These are phyloP conservation scores for Malachius bipustulatus DNA, from an alignment of 2,888 invertebrate species.

Conservation along the genomic window DNA sequence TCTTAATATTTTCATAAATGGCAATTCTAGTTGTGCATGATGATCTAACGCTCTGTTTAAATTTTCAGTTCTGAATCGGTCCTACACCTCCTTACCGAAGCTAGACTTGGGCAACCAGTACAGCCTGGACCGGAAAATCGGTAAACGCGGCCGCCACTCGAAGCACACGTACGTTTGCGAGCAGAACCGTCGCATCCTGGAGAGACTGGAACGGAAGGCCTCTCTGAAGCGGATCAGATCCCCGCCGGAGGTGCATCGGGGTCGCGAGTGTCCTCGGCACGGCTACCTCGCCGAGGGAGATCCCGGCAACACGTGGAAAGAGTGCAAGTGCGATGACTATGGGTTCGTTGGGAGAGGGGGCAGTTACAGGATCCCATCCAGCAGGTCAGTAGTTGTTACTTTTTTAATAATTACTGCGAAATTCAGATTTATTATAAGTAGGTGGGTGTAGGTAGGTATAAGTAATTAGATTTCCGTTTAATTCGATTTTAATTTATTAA, in stretches of 20 bases:
- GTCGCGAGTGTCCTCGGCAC: constrained; percentile 24
- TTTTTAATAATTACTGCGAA: too few species aligned
- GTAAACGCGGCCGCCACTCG: constrained; percentile 15
- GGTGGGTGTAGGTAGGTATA: too few species aligned
- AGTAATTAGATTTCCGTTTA: too few species aligned
- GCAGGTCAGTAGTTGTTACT: constrained; percentile 26
- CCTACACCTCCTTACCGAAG: constrained; percentile 30
- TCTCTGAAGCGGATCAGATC: constrained; percentile 29
- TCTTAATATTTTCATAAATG: too few species aligned
- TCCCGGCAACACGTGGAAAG: constrained; percentile 28
- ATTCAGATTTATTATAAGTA: too few species aligned
- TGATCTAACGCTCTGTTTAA: too few species aligned
- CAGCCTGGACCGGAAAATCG: constrained; percentile 37
- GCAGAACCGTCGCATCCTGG: constrained; percentile 39
- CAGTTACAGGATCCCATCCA: constrained; percentile 23
- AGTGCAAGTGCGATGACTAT: constrained; percentile 32
- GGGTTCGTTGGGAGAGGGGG: constrained; percentile 31
- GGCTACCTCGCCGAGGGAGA: constrained; percentile 29
- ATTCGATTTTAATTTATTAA: too few species aligned
- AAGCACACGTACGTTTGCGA: constrained; percentile 40
- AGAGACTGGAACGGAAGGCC: constrained; percentile 25
- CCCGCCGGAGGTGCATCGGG: constrained; percentile 35
- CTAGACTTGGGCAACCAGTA: constrained; percentile 33
- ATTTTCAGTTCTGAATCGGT: constrained; percentile 26
- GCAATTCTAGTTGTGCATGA: too few species aligned